Conservation (phyloP, 2,113 vertebrate genomes). For the Amazona vittata region DNA sequence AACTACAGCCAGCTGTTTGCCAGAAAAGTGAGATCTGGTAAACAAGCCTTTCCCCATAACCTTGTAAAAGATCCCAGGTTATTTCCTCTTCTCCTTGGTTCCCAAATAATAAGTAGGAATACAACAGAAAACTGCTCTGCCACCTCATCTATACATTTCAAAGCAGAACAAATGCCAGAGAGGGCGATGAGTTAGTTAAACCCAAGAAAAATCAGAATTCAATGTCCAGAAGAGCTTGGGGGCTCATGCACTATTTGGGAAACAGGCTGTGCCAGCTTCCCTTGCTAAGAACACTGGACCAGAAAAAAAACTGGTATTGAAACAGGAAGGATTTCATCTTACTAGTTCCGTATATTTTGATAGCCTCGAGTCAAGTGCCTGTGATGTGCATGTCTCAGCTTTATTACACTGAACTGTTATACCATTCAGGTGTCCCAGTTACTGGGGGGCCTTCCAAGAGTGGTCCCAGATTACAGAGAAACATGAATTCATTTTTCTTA, state of each 20-base stretch:
- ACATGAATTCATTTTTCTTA: not conserved
- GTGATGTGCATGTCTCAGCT: not conserved
- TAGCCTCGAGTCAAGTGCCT: not conserved
- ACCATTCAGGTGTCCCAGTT: not conserved
- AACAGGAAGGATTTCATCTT: not conserved
- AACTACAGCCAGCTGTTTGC: constrained; percentile 66
- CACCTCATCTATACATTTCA: not conserved
- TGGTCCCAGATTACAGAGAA: not conserved
- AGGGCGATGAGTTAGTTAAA: not conserved
- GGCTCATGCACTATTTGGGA: not conserved
- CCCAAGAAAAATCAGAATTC: not conserved
- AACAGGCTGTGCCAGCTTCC: not conserved
- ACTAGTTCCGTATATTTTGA: not conserved
- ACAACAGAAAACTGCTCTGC: not conserved
- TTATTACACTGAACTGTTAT: not conserved
- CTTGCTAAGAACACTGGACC: not conserved
- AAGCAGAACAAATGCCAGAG: not conserved
- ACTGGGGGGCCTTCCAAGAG: not conserved
- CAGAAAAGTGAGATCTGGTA: constrained; percentile 35
- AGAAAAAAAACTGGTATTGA: not conserved
- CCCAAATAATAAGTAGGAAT: not conserved
- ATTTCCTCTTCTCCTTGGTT: not conserved
- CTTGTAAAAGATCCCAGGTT: not conserved
- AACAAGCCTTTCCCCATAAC: not conserved
- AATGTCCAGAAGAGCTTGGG: not conserved